Percentiles rank a stretch among this genome's conserved stretches.
Evolutionary conservation across 1,140 invertebrate genomes (phyloP).

Genomic region (Drosophila willistoni): DNA sequence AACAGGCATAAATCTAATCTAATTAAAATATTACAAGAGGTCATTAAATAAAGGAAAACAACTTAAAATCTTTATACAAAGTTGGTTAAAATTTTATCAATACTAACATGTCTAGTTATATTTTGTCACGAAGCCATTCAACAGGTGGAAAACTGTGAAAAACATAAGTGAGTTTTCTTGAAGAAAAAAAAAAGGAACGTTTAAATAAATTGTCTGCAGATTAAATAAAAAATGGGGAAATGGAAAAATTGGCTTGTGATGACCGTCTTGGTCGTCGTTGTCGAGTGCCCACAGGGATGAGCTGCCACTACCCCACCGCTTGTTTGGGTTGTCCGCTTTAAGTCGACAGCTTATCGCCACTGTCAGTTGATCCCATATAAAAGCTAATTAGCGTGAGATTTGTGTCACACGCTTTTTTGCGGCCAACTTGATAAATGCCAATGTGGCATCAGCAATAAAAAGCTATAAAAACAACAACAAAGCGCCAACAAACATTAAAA

Average conservation of each 20-base stretch:
- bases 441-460: constrained; percentile 53
- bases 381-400: constrained; percentile 76
- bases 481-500: constrained; percentile 20
- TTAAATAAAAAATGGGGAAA: constrained; percentile 61
- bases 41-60: neutral
- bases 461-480: constrained; percentile 20
- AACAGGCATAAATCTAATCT: too few relatives aligned
- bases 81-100: neutral
- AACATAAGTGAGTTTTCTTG: constrained; percentile 44
- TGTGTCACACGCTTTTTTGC: constrained; percentile 40
- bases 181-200: constrained; percentile 23
- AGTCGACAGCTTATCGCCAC: constrained; percentile 53
- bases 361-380: constrained; percentile 59
- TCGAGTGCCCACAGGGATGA: constrained; percentile 2
- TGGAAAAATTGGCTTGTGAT: constrained; percentile 51
- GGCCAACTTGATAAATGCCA: constrained; percentile 62
- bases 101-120: constrained; percentile 23
- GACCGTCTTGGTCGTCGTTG: neutral
- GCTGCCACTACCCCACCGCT: neutral
- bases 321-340: constrained; percentile 41
- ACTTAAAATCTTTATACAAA: neutral
- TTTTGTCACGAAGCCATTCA: constrained; percentile 48
- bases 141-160: constrained; percentile 20
- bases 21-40: too few relatives aligned
- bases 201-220: constrained; percentile 65